Evolutionary conservation across 2,888 invertebrate species (phyloP), one percentile per base, ranked within the genome.

Genomic region (Hoplodrina ambigua): DNA sequence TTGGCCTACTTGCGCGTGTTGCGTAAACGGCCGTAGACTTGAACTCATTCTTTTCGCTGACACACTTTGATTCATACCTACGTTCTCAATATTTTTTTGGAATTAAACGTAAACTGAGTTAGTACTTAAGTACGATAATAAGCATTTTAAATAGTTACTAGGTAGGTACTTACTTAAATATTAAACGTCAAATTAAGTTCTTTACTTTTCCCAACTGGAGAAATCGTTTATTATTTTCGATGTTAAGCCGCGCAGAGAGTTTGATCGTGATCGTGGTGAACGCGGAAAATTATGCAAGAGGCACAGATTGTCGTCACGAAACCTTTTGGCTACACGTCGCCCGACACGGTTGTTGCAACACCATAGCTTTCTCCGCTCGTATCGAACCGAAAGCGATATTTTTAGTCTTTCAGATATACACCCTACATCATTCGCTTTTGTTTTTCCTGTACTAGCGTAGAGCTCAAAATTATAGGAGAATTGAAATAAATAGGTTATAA

Each of bases 1-100:
- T 89, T 92, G 93, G 87, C 93, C 94, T 91, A 94, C 91, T 91
- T 93, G 91, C 86, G 90, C 92, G 87, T 80, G 88, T 94, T 94
- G 94, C 93, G 93, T 93, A 93, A 93, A 93, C 91, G 92, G 81
- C 92, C 93, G 93, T 94, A 94, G 89, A 94, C 94, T 94, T 95
- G 94, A 94, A 94, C 94, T 93, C 90, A 91, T 90, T 94, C 84
- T 89, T 88, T 87, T 85, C 82, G 86, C 87, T 90, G 91, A 89
- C 91, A 91, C 78, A 89, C 88, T 88, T 90, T 81, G 63, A 62
- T 73, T 67, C 20, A 49, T 55, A 44, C 46, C 15, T 46, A 53
- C 33, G 75, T 33, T 10, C 69, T 69, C 58, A 58, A 59, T 63
- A 13, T 52, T n/a, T 61, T 62, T 80, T 69, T 19, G 17, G 13